A percentile compares a stretch with the other conserved stretches of the same genome.
phyloP scores from a whole-genome alignment of 2,797 vertebrate genomes.

The Acrocephalus scirpaceus region DNA sequence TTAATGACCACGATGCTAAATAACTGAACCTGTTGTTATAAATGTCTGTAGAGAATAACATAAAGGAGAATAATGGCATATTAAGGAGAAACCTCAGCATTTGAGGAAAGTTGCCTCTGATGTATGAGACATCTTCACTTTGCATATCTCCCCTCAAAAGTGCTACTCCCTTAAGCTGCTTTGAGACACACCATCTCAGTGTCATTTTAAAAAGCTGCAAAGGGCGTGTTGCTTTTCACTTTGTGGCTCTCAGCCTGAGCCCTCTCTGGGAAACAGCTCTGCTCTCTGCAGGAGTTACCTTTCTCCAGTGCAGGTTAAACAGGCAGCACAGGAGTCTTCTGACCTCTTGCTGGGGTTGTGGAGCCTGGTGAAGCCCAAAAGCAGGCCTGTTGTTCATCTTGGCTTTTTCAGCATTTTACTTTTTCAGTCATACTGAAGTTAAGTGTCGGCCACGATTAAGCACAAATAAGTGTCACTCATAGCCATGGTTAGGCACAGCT shows the following conservation, averaged over 20 bases:
- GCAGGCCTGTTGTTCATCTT: neutral
- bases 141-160: neutral
- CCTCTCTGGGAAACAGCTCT: neutral
- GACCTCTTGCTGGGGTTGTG: neutral
- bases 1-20: neutral
- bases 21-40: neutral
- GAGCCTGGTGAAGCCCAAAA: neutral
- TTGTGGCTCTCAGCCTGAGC: neutral
- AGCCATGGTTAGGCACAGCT: neutral
- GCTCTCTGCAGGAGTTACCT: neutral
- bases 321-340: neutral
- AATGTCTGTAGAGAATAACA: neutral
- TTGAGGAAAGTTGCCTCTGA: neutral
- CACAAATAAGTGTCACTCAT: no score
- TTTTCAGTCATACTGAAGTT: neutral
- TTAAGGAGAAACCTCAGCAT: neutral
- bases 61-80: no score
- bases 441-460: no score
- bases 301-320: neutral
- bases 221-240: rapidly evolving
- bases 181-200: neutral
- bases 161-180: neutral
- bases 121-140: neutral
- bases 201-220: neutral
- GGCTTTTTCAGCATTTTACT: neutral